A percentile compares a stretch with the other conserved stretches of the same genome.
phyloP scores from a whole-genome alignment of 2,888 invertebrate genomes.

The Buathra laborator region DNA sequence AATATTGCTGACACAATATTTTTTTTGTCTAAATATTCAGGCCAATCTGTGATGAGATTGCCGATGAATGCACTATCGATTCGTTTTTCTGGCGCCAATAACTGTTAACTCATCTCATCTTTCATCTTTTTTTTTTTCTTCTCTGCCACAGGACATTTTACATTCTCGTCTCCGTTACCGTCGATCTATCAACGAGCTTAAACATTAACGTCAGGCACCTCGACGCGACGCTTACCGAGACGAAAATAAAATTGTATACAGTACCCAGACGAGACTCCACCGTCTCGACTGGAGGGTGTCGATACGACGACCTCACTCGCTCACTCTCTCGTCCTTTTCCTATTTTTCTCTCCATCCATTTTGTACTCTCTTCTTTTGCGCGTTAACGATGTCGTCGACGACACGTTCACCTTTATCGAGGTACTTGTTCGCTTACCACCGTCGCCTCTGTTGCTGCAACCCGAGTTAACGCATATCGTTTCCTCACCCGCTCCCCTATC shows the following conservation, averaged over 20 bases:
- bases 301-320: conserved; percentile 29
- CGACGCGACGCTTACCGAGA: conserved; percentile 25
- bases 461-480: conserved; percentile 7
- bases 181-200: conserved; percentile 58
- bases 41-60: not conserved
- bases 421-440: conserved; percentile 14
- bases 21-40: not conserved
- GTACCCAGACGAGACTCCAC: not conserved
- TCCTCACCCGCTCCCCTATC: not conserved
- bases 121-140: conserved; percentile 13
- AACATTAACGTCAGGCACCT: conserved; percentile 50
- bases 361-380: conserved; percentile 15
- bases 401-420: conserved; percentile 42
- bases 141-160: not conserved
- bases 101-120: conserved; percentile 10
- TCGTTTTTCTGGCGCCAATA: conserved; percentile 27
- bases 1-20: not conserved
- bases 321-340: conserved; percentile 1
- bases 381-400: conserved; percentile 41
- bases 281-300: conserved; percentile 29
- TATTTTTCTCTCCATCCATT: conserved; percentile 1
- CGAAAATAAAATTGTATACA: conserved; percentile 53
- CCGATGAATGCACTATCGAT: not conserved
- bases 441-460: conserved; percentile 12
- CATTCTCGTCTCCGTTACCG: conserved; percentile 12